Percentiles rank a stretch among this genome's conserved stretches.
Evolutionary conservation across 1,140 invertebrate species (phyloP).

Genomic region (Drepana arcuata): DNA sequence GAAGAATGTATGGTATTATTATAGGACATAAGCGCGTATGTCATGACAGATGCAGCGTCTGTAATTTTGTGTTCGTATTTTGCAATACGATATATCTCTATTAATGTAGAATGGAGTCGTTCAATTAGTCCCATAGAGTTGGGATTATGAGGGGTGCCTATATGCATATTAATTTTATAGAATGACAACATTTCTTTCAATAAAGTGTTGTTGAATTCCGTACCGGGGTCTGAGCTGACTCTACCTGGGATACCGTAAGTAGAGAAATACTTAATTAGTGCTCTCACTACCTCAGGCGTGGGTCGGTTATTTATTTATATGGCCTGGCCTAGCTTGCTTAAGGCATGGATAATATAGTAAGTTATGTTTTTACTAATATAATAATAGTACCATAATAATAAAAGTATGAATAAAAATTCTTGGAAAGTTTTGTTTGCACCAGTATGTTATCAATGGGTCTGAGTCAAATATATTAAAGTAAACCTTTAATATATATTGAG

Average conservation of each 20-base stretch:
- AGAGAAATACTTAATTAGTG: background rate
- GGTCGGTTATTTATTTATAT: background rate
- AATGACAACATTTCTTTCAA: constrained; percentile 20
- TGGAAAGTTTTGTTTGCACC: too few relatives aligned
- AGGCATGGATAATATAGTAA: too few relatives aligned
- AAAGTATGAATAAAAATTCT: too few relatives aligned
- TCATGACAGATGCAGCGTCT: constrained; percentile 15
- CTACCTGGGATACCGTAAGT: constrained; percentile 9
- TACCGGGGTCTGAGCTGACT: constrained; percentile 19
- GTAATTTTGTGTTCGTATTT: constrained; percentile 22
- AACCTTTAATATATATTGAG: too few relatives aligned
- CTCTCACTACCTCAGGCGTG: background rate
- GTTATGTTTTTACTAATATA: too few relatives aligned
- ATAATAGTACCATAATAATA: too few relatives aligned
- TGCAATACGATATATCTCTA: constrained; percentile 28
- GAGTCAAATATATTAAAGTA: too few relatives aligned
- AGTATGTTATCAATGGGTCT: too few relatives aligned
- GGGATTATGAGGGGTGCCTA: constrained; percentile 29
- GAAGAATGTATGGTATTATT: too few relatives aligned
- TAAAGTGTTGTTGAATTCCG: constrained; percentile 28
- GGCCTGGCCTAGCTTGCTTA: background rate
- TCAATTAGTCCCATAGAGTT: constrained; percentile 34
- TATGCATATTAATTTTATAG: constrained; percentile 33
- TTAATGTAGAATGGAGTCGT: constrained; percentile 25
- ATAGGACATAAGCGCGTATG: constrained; percentile 9